These are phyloP conservation scores for Norana najaformis DNA, from an alignment of 2,888 invertebrate species.

Conservation along the genomic window DNA sequence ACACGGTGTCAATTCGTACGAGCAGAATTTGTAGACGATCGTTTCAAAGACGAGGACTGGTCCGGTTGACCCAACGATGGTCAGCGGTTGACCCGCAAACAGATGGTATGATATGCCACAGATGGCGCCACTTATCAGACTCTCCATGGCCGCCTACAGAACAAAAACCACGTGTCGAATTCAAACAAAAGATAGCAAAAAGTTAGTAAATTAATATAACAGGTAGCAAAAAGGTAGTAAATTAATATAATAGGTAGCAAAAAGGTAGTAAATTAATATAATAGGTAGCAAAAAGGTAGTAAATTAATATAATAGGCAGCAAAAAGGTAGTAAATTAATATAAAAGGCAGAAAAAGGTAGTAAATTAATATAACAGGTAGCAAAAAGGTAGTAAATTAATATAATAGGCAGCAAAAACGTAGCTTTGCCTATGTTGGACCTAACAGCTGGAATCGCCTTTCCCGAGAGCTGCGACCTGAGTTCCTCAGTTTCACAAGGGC, in stretches of 20 bases:
- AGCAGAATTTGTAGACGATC: conserved; percentile 52
- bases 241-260: neutral
- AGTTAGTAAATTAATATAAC: neutral
- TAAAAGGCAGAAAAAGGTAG: neutral
- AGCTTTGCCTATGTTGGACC: no score
- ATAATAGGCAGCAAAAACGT: neutral
- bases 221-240: neutral
- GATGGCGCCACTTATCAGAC: conserved; percentile 61
- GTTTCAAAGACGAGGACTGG: conserved; percentile 63
- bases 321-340: neutral
- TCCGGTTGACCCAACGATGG: conserved; percentile 60
- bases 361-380: neutral
- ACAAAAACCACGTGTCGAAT: conserved; percentile 1
- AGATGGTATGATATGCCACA: conserved; percentile 55
- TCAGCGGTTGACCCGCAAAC: conserved; percentile 62
- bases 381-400: neutral
- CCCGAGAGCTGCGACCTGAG: no score
- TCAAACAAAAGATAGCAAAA: neutral
- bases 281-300: neutral
- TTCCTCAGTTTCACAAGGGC: no score
- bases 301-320: no score
- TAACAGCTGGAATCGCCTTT: no score
- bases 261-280: neutral
- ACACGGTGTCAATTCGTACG: conserved; percentile 36
- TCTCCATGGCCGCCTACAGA: conserved; percentile 61